Evolutionary conservation across 1,140 invertebrate genomes (phyloP), one percentile per base, ranked within the genome.

Genomic region (Zaprionus capensis): DNA sequence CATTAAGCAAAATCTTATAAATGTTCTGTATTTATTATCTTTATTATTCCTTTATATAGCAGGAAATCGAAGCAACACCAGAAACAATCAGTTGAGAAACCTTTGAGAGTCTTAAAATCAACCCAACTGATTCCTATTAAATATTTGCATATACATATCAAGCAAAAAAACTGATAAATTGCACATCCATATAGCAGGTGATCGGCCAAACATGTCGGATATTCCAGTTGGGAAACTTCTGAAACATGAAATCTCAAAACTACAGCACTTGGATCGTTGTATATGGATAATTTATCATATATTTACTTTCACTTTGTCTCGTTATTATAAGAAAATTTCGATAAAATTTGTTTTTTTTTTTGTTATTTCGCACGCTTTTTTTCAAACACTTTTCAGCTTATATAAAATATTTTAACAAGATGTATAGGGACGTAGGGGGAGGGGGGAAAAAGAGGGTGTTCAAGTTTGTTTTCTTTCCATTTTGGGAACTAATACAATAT

Each of bases 221-320:
- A 31, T 28, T 15, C 9, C 6, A 15, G 17, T 22, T 20, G 9
- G 41, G 11, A 24, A 61, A 46, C 14, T 5, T 4, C 36, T 41
- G 38, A 14, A 15, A n/a, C 15, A 15, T 20, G 1, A 41, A 41
- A 41, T n/a, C 2, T 6, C 41, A 46, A 46, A 46, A 46, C 41
- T 4, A 31, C 5, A 3, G n/a, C n/a, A n/a, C 7, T 11, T 26
- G 5, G 22, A 34, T 28, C 46, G 46, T 34, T 64, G 15, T 56
- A 22, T 41, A 56, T 56, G 53, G 36, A 66, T 66, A 44, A 44
- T 55, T 56, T 66, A 66, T 66, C 51, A 53, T 66, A 66, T 66
- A 57, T 66, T 66, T 74, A 70, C 49, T 70, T 74, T 36, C 66
- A 63, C 38, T 62, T 62, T 59, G 65, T 57, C 66, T 74, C 38